Percentiles rank a stretch among this genome's conserved stretches.
Evolutionary conservation across 2,888 invertebrate genomes (phyloP).

Genomic region (Chrysolina oricalcia): DNA sequence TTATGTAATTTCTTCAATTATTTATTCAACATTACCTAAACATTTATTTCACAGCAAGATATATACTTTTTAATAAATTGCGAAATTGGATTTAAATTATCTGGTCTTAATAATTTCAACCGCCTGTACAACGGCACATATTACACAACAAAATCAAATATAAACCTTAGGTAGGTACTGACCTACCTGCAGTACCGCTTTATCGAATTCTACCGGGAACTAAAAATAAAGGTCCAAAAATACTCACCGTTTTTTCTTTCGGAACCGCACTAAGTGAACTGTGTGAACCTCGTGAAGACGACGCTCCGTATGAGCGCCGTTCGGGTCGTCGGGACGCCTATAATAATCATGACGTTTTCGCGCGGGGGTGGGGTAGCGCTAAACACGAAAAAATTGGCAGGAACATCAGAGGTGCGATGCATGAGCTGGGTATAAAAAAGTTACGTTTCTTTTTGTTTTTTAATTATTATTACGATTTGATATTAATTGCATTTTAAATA

Average conservation of each 20-base stretch:
- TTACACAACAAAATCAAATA: too few species aligned
- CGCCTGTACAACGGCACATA: too few species aligned
- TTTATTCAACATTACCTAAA: too few species aligned
- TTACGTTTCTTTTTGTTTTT: background rate
- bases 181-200: background rate
- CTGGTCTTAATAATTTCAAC: too few species aligned
- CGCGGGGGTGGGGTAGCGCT: constrained; percentile 36
- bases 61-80: too few species aligned
- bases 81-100: too few species aligned
- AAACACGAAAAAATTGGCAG: constrained; percentile 16
- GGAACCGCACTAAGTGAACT: constrained; percentile 37
- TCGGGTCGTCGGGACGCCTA: constrained; percentile 19
- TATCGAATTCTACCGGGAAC: background rate
- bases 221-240: constrained; percentile 23
- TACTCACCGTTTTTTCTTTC: constrained; percentile 27
- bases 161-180: background rate
- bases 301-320: constrained; percentile 25
- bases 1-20: too few species aligned
- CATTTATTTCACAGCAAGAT: too few species aligned
- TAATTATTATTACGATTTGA: too few species aligned
- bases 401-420: background rate
- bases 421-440: background rate
- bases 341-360: constrained; percentile 30
- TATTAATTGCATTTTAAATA: too few species aligned
- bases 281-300: constrained; percentile 30